Percentiles rank a stretch among this genome's conserved stretches.
These are phyloP conservation scores for Microctonus brassicae DNA, from an alignment of 2,888 invertebrate species.

Conservation along the genomic window DNA sequence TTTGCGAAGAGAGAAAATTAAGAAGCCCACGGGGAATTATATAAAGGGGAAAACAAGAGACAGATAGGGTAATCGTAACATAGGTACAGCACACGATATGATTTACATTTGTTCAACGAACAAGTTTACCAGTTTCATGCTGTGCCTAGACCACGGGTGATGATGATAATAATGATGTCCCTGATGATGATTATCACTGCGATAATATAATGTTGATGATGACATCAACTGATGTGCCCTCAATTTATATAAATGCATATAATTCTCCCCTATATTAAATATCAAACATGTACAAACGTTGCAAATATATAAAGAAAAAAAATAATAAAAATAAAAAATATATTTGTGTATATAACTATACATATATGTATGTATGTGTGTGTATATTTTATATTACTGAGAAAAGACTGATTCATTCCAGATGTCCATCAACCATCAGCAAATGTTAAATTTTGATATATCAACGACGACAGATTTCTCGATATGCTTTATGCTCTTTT, in stretches of 20 bases:
- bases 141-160: constrained; percentile 33
- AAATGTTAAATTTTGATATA: constrained; percentile 39
- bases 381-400: constrained; percentile 25
- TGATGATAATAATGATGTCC: constrained; percentile 43
- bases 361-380: not conserved
- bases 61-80: not conserved
- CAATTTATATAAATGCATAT: constrained; percentile 32
- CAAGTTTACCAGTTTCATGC: constrained; percentile 30
- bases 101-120: constrained; percentile 45
- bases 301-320: too few species aligned
- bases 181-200: constrained; percentile 39
- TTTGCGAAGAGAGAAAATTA: constrained; percentile 39
- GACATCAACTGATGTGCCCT: constrained; percentile 35
- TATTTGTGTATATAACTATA: constrained; percentile 17
- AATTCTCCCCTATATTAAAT: constrained; percentile 10
- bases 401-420: constrained; percentile 52
- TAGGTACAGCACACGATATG: constrained; percentile 40
- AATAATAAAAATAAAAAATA: constrained; percentile 20
- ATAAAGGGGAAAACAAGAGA: constrained; percentile 9
- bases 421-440: constrained; percentile 44
- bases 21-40: constrained; percentile 40
- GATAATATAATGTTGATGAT: constrained; percentile 44
- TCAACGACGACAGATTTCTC: constrained; percentile 23
- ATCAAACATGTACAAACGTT: not conserved
- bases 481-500: constrained; percentile 3